Evolutionary conservation across 2,888 invertebrate genomes (phyloP), one percentile per base, ranked within the genome.

Genomic region (Drosophila cognata): DNA sequence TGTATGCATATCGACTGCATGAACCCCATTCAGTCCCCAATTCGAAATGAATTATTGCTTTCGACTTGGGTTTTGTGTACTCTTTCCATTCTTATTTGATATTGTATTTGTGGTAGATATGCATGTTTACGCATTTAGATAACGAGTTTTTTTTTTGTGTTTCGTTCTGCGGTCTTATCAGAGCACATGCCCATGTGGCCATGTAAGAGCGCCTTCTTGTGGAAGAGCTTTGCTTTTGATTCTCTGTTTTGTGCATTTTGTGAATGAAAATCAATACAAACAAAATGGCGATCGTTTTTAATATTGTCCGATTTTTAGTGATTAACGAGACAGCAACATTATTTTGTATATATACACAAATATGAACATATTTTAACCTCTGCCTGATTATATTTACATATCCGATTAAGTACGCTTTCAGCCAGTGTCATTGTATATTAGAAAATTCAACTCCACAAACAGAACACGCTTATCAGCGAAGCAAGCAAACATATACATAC

Each of bases 51-150:
- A 57, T 77, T 77, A 76, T 77, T 80, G 81, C 46, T 41, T 65
- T 43, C 28, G 33, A 43, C 16, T 77, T 64, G 29, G 50, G 31
- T 38, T 33, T 50, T 11, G 29, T 31, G 33, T 28, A 41, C 50
- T 50, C 60, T 36, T 50, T n/a, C 61, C 43, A 60, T 38, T 56
- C 50, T n/a, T 28, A 59, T 46, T 62, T 62, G 6, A 38, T 33
- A 3, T 50, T 51, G 51, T 63, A 38, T 61, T 63, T 78, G 57
- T 79, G 29, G 36, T 57, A 76, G 64, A 80, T 72, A 79, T 72
- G 53, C 66, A 77, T 70, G 77, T 79, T 72, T 67, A 79, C 66
- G 55, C 60, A 72, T 72, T 81, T 60, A 63, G 81, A 79, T 78
- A 78, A 78, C 59, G 43, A 21, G 38, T 38, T 52, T 31, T 25